phyloP scores from a whole-genome alignment of 2,113 vertebrate species.

The Xenus cinereus region DNA sequence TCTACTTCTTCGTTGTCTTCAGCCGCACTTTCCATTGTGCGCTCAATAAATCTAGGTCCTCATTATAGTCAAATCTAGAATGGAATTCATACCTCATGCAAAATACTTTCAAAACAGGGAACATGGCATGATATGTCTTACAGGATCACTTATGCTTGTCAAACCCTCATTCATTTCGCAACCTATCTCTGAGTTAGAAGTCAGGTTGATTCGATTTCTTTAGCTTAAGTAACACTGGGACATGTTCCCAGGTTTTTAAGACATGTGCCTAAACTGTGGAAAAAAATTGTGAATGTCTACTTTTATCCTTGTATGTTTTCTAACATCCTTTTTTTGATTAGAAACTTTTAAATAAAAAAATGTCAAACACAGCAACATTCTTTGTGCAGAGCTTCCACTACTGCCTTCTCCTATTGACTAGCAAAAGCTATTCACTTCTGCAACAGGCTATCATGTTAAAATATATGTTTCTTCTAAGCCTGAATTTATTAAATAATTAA shows the following conservation, averaged over 20 bases:
- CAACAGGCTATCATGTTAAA: not conserved
- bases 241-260: not conserved
- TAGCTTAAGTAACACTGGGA: not conserved
- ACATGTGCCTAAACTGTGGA: not conserved
- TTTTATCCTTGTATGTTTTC: not conserved
- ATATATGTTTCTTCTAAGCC: not conserved
- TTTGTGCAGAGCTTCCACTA: not conserved
- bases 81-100: not conserved
- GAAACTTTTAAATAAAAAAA: not conserved
- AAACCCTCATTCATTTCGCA: not conserved
- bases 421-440: not conserved
- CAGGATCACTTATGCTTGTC: not conserved
- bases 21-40: not conserved
- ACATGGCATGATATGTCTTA: not conserved
- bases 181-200: not conserved
- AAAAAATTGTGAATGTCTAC: not conserved
- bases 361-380: not conserved
- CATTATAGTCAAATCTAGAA: not conserved
- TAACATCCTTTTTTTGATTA: not conserved
- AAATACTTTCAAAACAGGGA: not conserved
- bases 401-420: not conserved
- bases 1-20: accelerated
- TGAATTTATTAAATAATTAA: slow-evolving; percentile 10
- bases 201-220: not conserved
- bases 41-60: not conserved